Evolutionary conservation across 1,140 invertebrate genomes (phyloP).

Genomic region (Ips nitidus): DNA sequence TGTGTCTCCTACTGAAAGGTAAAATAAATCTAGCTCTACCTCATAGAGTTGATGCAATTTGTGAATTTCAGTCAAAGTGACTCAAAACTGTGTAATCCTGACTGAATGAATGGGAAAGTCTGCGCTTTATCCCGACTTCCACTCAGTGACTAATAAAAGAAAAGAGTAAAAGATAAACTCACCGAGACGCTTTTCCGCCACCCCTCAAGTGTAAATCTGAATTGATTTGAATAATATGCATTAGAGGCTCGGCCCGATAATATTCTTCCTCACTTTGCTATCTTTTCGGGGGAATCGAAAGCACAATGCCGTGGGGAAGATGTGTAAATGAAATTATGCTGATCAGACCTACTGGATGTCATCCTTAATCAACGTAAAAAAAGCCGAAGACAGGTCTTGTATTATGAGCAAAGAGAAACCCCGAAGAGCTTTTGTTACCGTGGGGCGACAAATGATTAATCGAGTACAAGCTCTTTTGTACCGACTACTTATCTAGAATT

Average conservation of each 20-base stretch:
- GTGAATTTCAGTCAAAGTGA: no score
- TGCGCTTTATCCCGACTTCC: no score
- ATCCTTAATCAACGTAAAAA: conserved; percentile 33
- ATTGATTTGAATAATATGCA: conserved; percentile 34
- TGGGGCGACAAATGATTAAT: conserved; percentile 23
- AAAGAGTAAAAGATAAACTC: not conserved
- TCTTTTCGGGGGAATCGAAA: conserved; percentile 29
- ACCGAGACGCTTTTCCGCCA: conserved; percentile 4
- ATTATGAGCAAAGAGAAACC: conserved; percentile 5
- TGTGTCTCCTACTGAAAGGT: no score
- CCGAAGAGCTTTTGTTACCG: conserved; percentile 26
- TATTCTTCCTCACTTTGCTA: conserved; percentile 29
- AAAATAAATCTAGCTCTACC: no score
- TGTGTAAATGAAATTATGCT: conserved; percentile 34
- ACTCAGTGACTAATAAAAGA: no score
- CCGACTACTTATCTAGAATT: no score
- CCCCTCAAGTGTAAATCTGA: conserved; percentile 31
- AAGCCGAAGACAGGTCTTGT: conserved; percentile 28
- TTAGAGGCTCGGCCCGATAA: conserved; percentile 20
- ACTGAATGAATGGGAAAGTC: no score
- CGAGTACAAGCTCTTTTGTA: not conserved
- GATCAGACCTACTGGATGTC: conserved; percentile 32
- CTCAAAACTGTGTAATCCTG: no score
- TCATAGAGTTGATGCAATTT: no score
- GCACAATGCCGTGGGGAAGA: conserved; percentile 30